A percentile compares a stretch with the other conserved stretches of the same genome.
These are phyloP conservation scores for Taeniopygia guttata DNA, from an alignment of 2,797 vertebrate species.

Conservation along the genomic window DNA sequence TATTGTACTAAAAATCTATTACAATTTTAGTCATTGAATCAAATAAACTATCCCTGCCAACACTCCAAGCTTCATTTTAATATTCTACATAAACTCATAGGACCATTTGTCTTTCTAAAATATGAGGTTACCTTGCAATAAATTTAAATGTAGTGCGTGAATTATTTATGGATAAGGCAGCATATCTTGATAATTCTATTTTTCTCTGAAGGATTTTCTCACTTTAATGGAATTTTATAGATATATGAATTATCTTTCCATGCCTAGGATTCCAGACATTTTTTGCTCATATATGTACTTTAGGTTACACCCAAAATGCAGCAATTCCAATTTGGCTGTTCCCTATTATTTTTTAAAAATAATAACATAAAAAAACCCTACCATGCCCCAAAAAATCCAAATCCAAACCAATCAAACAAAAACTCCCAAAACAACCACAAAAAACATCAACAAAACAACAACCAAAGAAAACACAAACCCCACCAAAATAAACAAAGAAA, in stretches of 20 bases:
- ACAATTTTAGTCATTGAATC: not conserved
- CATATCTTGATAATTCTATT: not conserved
- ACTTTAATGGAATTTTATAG: not conserved
- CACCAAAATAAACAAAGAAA: too few species aligned
- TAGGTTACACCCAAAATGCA: not conserved
- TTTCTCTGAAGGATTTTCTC: not conserved
- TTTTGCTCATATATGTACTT: not conserved
- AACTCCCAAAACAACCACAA: too few species aligned
- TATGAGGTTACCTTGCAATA: not conserved
- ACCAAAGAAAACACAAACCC: too few species aligned
- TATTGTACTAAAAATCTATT: not conserved
- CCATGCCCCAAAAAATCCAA: accelerated
- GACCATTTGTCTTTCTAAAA: conserved; percentile 1
- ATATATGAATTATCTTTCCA: not conserved
- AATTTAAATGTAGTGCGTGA: not conserved
- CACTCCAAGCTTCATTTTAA: not conserved
- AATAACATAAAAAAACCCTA: accelerated
- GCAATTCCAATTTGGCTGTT: not conserved
- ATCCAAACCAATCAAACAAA: not conserved
- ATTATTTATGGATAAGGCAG: not conserved
- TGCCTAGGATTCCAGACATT: not conserved
- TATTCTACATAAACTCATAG: not conserved
- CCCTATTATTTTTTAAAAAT: not conserved
- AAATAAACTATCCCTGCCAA: not conserved
- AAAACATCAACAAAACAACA: too few species aligned